Evolutionary conservation across 2,888 invertebrate species (phyloP).

Genomic region (Cryptus viduatorius): DNA sequence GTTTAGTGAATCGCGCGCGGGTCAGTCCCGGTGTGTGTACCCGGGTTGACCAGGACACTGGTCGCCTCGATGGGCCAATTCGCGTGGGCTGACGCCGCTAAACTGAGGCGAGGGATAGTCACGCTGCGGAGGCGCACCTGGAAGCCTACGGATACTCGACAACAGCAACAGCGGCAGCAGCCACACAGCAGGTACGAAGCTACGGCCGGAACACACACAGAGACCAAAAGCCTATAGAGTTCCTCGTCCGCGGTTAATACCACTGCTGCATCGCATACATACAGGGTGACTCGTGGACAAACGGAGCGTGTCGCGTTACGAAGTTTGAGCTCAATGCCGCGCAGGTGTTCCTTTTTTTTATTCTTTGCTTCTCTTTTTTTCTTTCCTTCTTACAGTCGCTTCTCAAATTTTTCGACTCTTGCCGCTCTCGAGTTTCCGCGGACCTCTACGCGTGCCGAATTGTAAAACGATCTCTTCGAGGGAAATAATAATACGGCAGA

Average conservation of each 20-base stretch:
- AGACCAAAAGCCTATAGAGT: conserved; percentile 52
- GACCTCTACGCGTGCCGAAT: not conserved
- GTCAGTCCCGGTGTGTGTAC: conserved; percentile 51
- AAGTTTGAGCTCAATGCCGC: conserved; percentile 8
- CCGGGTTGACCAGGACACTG: conserved; percentile 55
- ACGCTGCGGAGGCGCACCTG: conserved; percentile 77
- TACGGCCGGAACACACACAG: conserved; percentile 63
- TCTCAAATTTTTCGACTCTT: not conserved
- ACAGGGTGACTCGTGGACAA: conserved; percentile 65
- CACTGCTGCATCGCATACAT: conserved; percentile 64
- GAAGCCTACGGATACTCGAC: conserved; percentile 60
- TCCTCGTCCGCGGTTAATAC: conserved; percentile 63
- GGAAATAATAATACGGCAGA: not conserved
- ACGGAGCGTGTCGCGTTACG: conserved; percentile 65
- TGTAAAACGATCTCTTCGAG: not conserved
- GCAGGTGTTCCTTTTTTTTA: not conserved
- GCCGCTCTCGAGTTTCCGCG: not conserved
- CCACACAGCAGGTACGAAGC: conserved; percentile 55
- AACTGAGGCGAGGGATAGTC: conserved; percentile 75
- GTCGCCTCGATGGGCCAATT: conserved; percentile 65
- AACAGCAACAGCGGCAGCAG: conserved; percentile 34
- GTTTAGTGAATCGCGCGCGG: conserved; percentile 26
- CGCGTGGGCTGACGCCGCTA: conserved; percentile 73
- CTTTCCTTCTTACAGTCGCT: not conserved
- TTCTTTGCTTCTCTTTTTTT: not conserved